Evolutionary conservation across 2,888 invertebrate genomes (phyloP), one percentile per base, ranked within the genome.

Genomic region (Melinaea menophilus): DNA sequence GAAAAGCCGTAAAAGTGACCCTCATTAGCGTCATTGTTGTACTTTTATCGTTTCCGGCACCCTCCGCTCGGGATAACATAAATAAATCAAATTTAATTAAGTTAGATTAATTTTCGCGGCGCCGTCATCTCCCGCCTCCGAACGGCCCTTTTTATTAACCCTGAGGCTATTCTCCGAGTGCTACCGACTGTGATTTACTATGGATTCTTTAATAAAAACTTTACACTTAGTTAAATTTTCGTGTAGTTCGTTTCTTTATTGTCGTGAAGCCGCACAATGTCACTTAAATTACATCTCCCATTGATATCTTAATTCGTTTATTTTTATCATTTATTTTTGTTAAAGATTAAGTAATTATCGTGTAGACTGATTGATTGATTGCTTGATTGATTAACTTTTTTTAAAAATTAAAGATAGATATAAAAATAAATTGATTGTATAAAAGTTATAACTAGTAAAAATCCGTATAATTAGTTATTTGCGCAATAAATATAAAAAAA

Each of bases 51-150:
- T 78, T 78, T 80, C 80, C 82, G 77, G 75, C 73, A 72, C 78
- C 76, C 78, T 69, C 73, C 74, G 75, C 78, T 74, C 78, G 75
- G 80, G 77, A 72, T 75, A 80, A 77, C 83, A 90, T 90, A 90
- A 90, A 90, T 90, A 90, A 90, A 88, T 89, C 84, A 90, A 90
- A 89, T 88, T 90, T 90, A 90, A 90, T 90, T 90, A 90, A 90
- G 90, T 86, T 82, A 86, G 87, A 90, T 90, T 90, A 90, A 90
- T 90, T 90, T 89, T 87, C 88, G 82, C 86, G 79, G 83, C 81
- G 75, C 80, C 79, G 67, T 67, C 71, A 68, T 68, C 71, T 70
- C 80, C 77, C 78, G 76, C 75, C 76, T 73, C 68, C 70, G 66
- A 69, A 71, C 81, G 79, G 81, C 86, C 87, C 87, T 86, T 89